Evolutionary conservation across 1,140 invertebrate species (phyloP).

Genomic region (Brachionus angularis): DNA sequence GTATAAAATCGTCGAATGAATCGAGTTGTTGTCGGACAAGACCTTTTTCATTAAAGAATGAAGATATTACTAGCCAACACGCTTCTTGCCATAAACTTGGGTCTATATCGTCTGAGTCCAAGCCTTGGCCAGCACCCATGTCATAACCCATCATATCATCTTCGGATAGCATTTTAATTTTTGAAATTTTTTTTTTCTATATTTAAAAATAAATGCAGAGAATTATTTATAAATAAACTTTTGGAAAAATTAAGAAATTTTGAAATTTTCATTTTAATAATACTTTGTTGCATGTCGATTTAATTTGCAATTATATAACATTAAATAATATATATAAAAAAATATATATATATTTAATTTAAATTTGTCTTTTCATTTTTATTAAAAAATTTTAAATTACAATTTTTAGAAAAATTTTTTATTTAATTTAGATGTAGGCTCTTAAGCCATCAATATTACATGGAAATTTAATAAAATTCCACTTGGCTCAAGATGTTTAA

Average conservation of each 20-base stretch:
- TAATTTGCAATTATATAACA: too few species aligned
- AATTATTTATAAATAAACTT: too few species aligned
- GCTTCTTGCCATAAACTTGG: constrained; percentile 96
- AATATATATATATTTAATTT: too few species aligned
- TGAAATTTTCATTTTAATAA: too few species aligned
- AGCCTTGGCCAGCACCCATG: background rate
- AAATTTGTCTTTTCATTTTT: too few species aligned
- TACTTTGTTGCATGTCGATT: too few species aligned
- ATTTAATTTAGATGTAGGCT: background rate
- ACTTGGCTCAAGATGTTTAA: background rate
- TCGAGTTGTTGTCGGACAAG: constrained; percentile 96
- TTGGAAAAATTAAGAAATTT: too few species aligned
- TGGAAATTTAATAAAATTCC: background rate
- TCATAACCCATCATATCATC: constrained; percentile 36
- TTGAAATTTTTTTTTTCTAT: too few species aligned
- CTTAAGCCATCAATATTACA: background rate
- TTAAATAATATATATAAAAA: too few species aligned
- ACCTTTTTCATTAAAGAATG: constrained; percentile 98
- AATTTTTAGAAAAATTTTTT: too few species aligned
- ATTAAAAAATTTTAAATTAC: too few species aligned
- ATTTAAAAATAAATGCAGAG: too few species aligned
- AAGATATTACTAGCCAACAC: constrained; percentile 99
- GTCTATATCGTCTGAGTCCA: constrained; percentile 69
- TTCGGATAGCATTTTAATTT: constrained; percentile 23
- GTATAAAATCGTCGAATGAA: constrained; percentile 99